Conservation (phyloP, 2,113 vertebrate genomes). For the Cryptotis parvus region DNA sequence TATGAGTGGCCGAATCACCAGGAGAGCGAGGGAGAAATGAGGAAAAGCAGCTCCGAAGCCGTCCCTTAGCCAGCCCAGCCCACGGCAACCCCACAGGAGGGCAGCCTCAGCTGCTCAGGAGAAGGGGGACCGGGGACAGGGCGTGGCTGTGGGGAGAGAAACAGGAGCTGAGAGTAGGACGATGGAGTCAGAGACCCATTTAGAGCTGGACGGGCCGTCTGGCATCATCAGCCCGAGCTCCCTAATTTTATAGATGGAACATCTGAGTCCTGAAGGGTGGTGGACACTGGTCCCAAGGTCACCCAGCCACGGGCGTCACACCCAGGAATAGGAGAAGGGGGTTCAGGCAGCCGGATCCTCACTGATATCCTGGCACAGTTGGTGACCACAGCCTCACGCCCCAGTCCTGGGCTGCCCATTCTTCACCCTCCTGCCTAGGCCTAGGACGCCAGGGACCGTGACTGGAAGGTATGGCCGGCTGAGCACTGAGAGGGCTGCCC, state of each 20-base stretch:
- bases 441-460: not conserved
- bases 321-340: not conserved
- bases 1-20: not conserved
- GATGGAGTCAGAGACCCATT: not conserved
- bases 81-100: rapidly evolving
- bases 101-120: not conserved
- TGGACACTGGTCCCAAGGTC: not conserved
- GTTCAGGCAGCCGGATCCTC: not conserved
- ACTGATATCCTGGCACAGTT: not conserved
- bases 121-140: not conserved
- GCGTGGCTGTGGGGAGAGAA: not conserved
- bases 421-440: not conserved
- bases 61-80: not conserved
- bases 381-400: not conserved
- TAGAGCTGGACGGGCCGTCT: not conserved
- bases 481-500: rapidly evolving
- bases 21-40: not conserved
- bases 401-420: not conserved
- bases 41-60: rapidly evolving
- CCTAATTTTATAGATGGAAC: not conserved
- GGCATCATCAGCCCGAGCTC: not conserved
- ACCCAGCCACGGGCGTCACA: not conserved
- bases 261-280: not conserved
- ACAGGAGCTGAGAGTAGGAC: not conserved
- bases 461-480: not conserved